phyloP scores from a whole-genome alignment of 2,113 vertebrate genomes.

The Mustelus asterias region DNA sequence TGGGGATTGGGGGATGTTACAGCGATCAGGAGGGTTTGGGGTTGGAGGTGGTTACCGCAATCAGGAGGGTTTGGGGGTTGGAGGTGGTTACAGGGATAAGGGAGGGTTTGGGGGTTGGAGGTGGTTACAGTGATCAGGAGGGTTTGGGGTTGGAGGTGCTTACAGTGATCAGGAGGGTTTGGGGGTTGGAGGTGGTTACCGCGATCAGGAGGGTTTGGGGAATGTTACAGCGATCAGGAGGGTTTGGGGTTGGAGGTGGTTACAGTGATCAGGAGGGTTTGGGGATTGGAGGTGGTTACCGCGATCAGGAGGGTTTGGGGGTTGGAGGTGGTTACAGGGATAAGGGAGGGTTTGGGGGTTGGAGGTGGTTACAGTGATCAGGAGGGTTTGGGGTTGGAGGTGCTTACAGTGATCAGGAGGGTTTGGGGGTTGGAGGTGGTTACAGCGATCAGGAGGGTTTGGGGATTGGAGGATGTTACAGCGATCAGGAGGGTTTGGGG shows the following conservation, averaged over 20 bases:
- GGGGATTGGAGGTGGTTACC: background rate
- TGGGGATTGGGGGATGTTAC: background rate
- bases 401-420: background rate
- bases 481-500: background rate
- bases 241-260: background rate
- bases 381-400: background rate
- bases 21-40: background rate
- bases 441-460: background rate
- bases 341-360: no score
- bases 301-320: no score
- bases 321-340: no score
- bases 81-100: no score
- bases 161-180: background rate
- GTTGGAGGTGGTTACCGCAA: background rate
- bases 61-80: no score
- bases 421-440: background rate
- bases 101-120: no score
- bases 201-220: background rate
- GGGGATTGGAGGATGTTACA: background rate
- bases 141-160: background rate
- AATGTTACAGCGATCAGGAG: background rate
- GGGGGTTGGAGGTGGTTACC: background rate
- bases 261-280: background rate
- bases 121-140: no score
- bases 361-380: background rate